Evolutionary conservation across 1,140 invertebrate species (phyloP).

Genomic region (Hormaphis cornu): DNA sequence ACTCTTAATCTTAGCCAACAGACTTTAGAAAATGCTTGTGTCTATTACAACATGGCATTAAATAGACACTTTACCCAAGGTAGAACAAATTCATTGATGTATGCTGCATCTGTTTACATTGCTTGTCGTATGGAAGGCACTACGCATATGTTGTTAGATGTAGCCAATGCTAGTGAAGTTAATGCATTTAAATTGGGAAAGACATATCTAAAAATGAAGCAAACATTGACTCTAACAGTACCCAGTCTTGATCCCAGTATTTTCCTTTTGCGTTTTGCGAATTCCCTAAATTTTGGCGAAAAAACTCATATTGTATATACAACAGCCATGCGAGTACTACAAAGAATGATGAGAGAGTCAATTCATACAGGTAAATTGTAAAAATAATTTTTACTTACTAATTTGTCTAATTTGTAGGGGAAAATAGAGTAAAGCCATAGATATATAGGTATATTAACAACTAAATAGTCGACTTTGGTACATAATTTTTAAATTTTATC

Average conservation of each 20-base stretch:
- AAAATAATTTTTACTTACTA: no score
- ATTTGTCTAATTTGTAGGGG: no score
- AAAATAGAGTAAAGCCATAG: no score
- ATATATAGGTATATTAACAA: no score
- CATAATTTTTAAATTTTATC: no score
- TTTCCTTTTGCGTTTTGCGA: slow-evolving; percentile 90
- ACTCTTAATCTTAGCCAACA: slow-evolving; percentile 66
- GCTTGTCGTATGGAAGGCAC: slow-evolving; percentile 90
- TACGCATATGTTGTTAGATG: slow-evolving; percentile 90
- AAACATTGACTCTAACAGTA: slow-evolving; percentile 84
- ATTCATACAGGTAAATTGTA: slow-evolving; percentile 32
- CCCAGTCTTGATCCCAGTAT: slow-evolving; percentile 91
- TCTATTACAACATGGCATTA: slow-evolving; percentile 96
- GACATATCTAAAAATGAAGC: slow-evolving; percentile 80
- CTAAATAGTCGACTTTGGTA: no score
- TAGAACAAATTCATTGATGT: slow-evolving; percentile 78
- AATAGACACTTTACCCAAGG: slow-evolving; percentile 78
- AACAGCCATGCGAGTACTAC: slow-evolving; percentile 85
- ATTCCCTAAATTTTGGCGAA: slow-evolving; percentile 80
- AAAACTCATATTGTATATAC: slow-evolving; percentile 91
- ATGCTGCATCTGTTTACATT: slow-evolving; percentile 96
- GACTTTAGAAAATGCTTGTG: slow-evolving; percentile 84
- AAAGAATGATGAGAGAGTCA: slow-evolving; percentile 89
- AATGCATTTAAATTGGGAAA: slow-evolving; percentile 92
- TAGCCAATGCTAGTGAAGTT: slow-evolving; percentile 91